Percentiles rank a stretch among this genome's conserved stretches.
Evolutionary conservation across 1,140 invertebrate genomes (phyloP).

Genomic region (Zaprionus nigranus): DNA sequence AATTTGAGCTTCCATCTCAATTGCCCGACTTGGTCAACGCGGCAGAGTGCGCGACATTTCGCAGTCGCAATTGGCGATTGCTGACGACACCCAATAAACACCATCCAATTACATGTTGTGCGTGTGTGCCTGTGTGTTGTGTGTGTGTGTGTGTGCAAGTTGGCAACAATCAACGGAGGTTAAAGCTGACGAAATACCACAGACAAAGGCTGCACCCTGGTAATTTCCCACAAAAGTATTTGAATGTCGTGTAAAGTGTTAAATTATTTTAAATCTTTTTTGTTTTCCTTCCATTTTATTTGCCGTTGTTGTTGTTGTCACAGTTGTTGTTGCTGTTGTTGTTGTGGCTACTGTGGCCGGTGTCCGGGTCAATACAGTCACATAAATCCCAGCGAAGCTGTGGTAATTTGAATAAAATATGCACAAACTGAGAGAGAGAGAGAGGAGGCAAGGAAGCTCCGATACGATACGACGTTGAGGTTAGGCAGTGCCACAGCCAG

Average conservation of each 20-base stretch:
- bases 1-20: slow-evolving; percentile 45
- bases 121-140: slow-evolving; percentile 15
- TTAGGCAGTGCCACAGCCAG: neutral
- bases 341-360: slow-evolving; percentile 18
- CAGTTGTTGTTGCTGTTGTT: slow-evolving; percentile 9
- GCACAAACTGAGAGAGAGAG: slow-evolving; percentile 45
- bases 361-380: slow-evolving; percentile 57
- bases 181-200: slow-evolving; percentile 58
- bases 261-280: slow-evolving; percentile 79
- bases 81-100: slow-evolving; percentile 81
- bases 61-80: slow-evolving; percentile 73
- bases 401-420: slow-evolving; percentile 82
- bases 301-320: slow-evolving; percentile 6
- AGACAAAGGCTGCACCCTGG: slow-evolving; percentile 45
- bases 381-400: slow-evolving; percentile 68
- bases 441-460: neutral
- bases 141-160: slow-evolving; percentile 16
- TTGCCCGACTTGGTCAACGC: slow-evolving; percentile 32
- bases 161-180: slow-evolving; percentile 62
- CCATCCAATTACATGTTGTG: slow-evolving; percentile 61
- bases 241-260: slow-evolving; percentile 83
- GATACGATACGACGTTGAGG: neutral
- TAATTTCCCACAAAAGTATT: slow-evolving; percentile 81
- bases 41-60: slow-evolving; percentile 21
- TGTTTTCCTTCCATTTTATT: slow-evolving; percentile 6